Conservation (phyloP, 2,797 vertebrate species). For the Corythornis leucogaster region DNA sequence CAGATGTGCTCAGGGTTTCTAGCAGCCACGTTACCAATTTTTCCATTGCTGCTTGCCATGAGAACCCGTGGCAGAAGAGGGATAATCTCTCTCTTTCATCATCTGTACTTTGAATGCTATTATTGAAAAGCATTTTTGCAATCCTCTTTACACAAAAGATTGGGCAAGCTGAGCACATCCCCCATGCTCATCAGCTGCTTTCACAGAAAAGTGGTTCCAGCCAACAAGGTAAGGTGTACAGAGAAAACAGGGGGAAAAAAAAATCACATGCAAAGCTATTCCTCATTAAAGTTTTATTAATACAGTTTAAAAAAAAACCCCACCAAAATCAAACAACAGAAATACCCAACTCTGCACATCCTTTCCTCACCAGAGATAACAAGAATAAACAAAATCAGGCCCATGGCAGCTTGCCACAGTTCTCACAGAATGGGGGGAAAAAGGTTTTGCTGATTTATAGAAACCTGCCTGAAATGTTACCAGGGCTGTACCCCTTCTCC, state of each 20-base stretch:
- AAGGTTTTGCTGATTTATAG: neutral
- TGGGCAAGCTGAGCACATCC: constrained; percentile 53
- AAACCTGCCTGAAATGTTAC: neutral
- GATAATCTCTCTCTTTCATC: constrained; percentile 53
- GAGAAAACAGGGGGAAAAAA: neutral
- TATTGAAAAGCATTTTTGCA: constrained; percentile 56
- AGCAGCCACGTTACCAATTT: neutral
- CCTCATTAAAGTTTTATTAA: neutral
- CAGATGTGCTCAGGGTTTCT: neutral
- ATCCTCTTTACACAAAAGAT: constrained; percentile 68
- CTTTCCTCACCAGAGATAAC: neutral
- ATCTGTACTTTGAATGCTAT: constrained; percentile 63
- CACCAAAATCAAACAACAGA: neutral
- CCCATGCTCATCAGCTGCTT: neutral
- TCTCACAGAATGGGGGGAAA: neutral
- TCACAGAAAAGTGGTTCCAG: constrained; percentile 14
- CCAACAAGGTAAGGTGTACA: neutral
- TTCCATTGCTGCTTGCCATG: neutral
- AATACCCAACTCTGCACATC: neutral
- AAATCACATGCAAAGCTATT: neutral
- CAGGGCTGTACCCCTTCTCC: neutral
- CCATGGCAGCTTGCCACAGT: neutral
- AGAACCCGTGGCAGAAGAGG: neutral
- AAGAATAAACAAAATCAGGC: constrained; percentile 18
- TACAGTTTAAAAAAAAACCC: neutral